Evolutionary conservation across 2,113 vertebrate species (phyloP).

Genomic region (Heterotis niloticus): DNA sequence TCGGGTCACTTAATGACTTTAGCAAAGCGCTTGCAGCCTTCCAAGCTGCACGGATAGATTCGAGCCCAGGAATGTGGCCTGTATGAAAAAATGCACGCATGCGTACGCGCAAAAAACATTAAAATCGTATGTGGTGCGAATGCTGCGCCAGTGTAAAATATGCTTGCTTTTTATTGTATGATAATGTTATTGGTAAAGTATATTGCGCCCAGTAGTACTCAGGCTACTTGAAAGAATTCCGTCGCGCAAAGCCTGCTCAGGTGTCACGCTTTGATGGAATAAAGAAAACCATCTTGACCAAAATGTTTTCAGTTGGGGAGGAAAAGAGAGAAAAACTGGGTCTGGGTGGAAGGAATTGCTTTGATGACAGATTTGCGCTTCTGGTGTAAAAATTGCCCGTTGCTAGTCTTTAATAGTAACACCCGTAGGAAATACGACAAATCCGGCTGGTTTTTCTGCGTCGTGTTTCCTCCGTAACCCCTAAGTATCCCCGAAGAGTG

Average conservation of each 20-base stretch:
- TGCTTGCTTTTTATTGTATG: no score
- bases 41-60: neutral
- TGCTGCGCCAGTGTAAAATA: no score
- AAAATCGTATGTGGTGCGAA: no score
- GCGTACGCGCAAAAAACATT: no score
- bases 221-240: neutral
- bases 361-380: neutral
- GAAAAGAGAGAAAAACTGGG: neutral
- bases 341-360: neutral
- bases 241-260: neutral
- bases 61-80: neutral
- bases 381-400: neutral
- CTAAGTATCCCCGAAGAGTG: no score
- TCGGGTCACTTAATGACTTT: conserved; percentile 4
- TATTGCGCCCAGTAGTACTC: no score
- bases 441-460: neutral
- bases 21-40: neutral
- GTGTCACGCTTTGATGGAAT: neutral
- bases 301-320: neutral
- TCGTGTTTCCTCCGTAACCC: no score
- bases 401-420: neutral
- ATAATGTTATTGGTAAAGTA: no score
- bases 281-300: neutral
- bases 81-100: neutral
- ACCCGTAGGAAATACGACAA: conserved; percentile 3